These are phyloP conservation scores for Vidua macroura DNA, from an alignment of 2,113 vertebrate species.

Conservation along the genomic window DNA sequence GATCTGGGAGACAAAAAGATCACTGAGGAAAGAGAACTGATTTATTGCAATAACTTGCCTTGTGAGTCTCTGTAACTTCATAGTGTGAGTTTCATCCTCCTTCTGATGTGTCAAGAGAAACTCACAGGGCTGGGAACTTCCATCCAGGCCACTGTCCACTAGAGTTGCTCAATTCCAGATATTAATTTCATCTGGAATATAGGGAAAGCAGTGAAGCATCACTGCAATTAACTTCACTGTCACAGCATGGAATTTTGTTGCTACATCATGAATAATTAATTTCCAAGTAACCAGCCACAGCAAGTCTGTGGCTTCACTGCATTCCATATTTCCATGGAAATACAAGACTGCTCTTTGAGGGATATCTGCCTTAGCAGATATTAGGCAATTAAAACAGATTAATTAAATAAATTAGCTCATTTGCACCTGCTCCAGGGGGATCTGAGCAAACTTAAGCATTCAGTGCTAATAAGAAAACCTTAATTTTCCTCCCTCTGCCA, in stretches of 20 bases:
- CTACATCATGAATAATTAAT: neutral
- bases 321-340: neutral
- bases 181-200: neutral
- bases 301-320: neutral
- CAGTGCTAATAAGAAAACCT: neutral
- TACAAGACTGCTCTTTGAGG: neutral
- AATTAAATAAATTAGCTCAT: neutral
- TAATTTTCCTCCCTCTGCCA: neutral
- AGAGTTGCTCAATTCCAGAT: neutral
- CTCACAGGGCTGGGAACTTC: neutral
- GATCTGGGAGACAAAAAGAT: constrained; percentile 28
- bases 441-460: neutral
- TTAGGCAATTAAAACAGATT: neutral
- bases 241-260: neutral
- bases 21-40: neutral
- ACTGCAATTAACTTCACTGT: neutral
- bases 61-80: neutral
- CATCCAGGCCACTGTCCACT: neutral
- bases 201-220: neutral
- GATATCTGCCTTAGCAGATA: neutral
- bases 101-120: neutral
- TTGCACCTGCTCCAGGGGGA: neutral
- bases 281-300: neutral
- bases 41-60: neutral
- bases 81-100: neutral